Conservation (phyloP, 1,140 invertebrate species). For the Formica exsecta region DNA sequence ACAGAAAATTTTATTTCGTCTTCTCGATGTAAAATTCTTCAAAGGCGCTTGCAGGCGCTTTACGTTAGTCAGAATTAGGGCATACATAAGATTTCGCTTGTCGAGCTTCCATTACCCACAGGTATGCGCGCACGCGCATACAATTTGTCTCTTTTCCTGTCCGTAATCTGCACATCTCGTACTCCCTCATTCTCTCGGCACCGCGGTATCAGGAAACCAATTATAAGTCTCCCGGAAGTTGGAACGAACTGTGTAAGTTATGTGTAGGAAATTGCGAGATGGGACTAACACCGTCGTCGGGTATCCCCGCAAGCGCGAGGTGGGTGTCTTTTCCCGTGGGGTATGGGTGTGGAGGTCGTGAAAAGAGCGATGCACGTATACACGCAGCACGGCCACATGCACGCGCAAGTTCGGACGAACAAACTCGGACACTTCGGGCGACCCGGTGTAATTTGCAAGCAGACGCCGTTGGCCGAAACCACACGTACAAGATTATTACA, state of each 20-base stretch:
- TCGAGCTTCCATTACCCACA: constrained; percentile 24
- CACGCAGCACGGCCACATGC: neutral
- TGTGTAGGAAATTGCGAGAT: constrained; percentile 74
- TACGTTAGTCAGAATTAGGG: constrained; percentile 4
- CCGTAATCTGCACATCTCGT: constrained; percentile 62
- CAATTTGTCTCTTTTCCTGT: constrained; percentile 52
- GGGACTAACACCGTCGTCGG: constrained; percentile 50
- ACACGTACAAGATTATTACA: constrained; percentile 52
- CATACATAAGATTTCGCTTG: neutral
- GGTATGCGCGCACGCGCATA: constrained; percentile 7
- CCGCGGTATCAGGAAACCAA: constrained; percentile 78
- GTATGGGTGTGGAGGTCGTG: neutral
- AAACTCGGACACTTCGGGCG: constrained; percentile 61
- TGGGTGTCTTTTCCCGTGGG: neutral
- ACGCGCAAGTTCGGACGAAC: constrained; percentile 18
- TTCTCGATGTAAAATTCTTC: constrained; percentile 13
- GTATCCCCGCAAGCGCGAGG: constrained; percentile 25
- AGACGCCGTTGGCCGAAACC: constrained; percentile 30
- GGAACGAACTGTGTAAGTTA: constrained; percentile 75
- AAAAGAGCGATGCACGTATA: constrained; percentile 56
- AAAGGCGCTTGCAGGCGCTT: constrained; percentile 12
- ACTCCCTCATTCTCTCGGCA: constrained; percentile 58
- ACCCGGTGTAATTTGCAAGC: constrained; percentile 72
- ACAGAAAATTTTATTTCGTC: neutral
- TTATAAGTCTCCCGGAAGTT: constrained; percentile 82